Conservation (phyloP, 2,888 invertebrate genomes). For the Panorpa germanica region DNA sequence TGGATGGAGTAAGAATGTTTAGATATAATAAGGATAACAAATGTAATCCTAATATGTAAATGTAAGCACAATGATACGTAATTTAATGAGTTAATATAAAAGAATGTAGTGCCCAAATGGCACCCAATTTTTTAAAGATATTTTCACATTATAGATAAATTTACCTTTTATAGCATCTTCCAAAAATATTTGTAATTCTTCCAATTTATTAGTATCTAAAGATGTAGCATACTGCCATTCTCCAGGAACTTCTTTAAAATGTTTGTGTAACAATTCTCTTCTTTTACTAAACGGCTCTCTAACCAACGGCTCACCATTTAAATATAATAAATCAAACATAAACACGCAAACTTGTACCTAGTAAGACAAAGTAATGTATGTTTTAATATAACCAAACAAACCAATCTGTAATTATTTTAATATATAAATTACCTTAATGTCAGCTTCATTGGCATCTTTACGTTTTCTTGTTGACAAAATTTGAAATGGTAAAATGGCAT, state of each 20-base stretch:
- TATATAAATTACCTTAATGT: conserved; percentile 27
- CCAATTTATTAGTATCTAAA: conserved; percentile 65
- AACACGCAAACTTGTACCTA: conserved; percentile 87
- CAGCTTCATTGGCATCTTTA: conserved; percentile 43
- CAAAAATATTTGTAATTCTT: conserved; percentile 84
- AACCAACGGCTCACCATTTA: conserved; percentile 77
- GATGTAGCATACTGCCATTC: conserved; percentile 77
- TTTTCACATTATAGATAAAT: conserved; percentile 4
- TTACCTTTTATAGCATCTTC: conserved; percentile 81
- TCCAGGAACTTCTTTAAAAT: conserved; percentile 54
- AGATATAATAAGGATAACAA: no score
- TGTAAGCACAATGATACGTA: no score
- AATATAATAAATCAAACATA: conserved; percentile 86
- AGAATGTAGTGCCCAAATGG: conserved; percentile 1
- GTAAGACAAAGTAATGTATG: no score
- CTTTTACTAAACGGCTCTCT: conserved; percentile 54
- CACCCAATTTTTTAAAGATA: not conserved
- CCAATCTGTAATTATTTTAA: conserved; percentile 3
- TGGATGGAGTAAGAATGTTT: no score
- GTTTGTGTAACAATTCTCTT: conserved; percentile 46
- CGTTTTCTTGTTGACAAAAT: conserved; percentile 86
- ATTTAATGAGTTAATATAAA: no score
- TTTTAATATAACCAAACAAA: no score
- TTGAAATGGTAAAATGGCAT: conserved; percentile 92
- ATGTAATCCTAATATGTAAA: no score